These are phyloP conservation scores for Pachypsylla venusta DNA, from an alignment of 1,140 invertebrate species.

Conservation along the genomic window DNA sequence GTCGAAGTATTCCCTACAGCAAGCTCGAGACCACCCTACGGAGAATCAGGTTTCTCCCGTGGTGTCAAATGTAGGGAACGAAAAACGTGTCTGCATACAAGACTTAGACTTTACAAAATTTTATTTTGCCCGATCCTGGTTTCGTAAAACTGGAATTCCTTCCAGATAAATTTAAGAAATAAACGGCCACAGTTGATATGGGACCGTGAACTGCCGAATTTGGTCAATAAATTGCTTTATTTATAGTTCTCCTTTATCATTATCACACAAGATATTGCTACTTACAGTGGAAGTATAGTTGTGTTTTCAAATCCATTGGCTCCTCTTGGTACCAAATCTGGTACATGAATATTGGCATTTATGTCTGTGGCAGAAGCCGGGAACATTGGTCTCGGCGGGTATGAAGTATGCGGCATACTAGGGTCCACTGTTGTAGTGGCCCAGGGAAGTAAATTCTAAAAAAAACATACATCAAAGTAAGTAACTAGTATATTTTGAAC, in stretches of 20 bases:
- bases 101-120: too few species aligned
- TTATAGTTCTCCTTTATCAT: too few species aligned
- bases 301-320: conserved; percentile 56
- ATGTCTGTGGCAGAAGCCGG: background rate
- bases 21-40: too few species aligned
- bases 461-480: too few species aligned
- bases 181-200: background rate
- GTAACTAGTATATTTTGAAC: too few species aligned
- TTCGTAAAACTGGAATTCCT: background rate
- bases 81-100: too few species aligned
- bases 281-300: conserved; percentile 48
- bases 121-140: too few species aligned
- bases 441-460: conserved; percentile 1
- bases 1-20: too few species aligned
- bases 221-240: background rate
- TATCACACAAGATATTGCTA: conserved; percentile 3
- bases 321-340: background rate
- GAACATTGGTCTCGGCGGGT: background rate
- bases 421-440: background rate
- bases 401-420: background rate
- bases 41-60: too few species aligned
- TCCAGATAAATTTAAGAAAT: conserved; percentile 11
- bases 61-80: too few species aligned
- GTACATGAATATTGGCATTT: background rate
- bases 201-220: background rate